These are phyloP conservation scores for Camponotus pennsylvanicus DNA, from an alignment of 1,140 invertebrate genomes.

Conservation along the genomic window DNA sequence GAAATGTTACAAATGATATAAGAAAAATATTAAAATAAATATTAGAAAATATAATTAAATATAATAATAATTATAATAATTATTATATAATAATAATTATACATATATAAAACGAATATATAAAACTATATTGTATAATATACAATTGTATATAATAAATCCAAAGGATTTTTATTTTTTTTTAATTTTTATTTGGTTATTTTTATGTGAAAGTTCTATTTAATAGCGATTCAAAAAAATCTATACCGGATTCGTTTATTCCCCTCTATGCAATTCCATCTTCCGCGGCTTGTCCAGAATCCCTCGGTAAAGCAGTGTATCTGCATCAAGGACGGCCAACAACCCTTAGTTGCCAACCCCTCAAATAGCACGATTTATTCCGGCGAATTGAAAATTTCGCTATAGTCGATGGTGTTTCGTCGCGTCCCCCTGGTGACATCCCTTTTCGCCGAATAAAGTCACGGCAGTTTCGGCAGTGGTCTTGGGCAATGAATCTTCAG, in stretches of 20 bases:
- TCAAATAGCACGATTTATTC: constrained; percentile 15
- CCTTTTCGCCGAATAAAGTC: not conserved
- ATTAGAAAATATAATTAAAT: not conserved
- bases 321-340: not conserved
- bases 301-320: constrained; percentile 67
- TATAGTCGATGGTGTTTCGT: not conserved
- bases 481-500: not conserved
- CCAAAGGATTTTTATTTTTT: not conserved
- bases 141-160: not conserved
- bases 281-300: constrained; percentile 60
- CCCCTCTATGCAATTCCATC: not conserved
- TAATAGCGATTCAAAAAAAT: not conserved
- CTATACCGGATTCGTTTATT: not conserved
- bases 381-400: constrained; percentile 38
- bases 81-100: constrained; percentile 6
- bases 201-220: not conserved
- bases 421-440: not conserved
- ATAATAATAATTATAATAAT: constrained; percentile 5
- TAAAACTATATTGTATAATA: no score
- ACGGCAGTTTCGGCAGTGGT: not conserved
- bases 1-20: not conserved
- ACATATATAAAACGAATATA: not conserved
- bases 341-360: constrained; percentile 10
- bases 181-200: not conserved
- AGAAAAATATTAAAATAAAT: constrained; percentile 17